Conservation (phyloP, 2,797 vertebrate genomes). For the Gouania willdenowi region DNA sequence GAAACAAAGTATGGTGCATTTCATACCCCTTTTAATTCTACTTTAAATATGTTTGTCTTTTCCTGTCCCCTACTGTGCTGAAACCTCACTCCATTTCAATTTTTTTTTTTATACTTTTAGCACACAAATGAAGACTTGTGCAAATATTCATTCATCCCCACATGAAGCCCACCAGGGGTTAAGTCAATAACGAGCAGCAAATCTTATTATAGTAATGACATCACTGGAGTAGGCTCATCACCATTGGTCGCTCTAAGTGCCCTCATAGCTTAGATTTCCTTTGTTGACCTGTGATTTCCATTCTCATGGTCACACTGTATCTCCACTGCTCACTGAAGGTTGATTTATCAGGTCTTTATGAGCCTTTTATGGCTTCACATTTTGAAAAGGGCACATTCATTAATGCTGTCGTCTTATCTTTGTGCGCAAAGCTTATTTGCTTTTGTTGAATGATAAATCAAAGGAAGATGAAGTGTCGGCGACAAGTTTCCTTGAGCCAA, state of each 20-base stretch:
- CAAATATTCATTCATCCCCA: slow-evolving; percentile 50
- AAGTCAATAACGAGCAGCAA: slow-evolving; percentile 32
- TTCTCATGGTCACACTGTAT: slow-evolving; percentile 9
- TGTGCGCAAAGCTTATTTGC: neutral
- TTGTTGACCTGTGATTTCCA: slow-evolving; percentile 7
- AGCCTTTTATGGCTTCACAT: slow-evolving; percentile 14
- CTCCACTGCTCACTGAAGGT: neutral
- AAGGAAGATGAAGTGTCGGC: neutral
- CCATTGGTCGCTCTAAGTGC: slow-evolving; percentile 7
- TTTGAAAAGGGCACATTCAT: neutral
- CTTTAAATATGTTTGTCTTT: too few relatives aligned
- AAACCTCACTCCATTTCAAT: slow-evolving; percentile 1
- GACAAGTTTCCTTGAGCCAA: neutral
- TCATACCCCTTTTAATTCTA: too few relatives aligned
- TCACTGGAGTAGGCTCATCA: slow-evolving; percentile 13
- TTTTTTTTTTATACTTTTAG: slow-evolving; percentile 27
- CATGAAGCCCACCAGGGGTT: slow-evolving; percentile 31
- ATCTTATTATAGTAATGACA: slow-evolving; percentile 42
- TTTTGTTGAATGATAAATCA: slow-evolving; percentile 2
- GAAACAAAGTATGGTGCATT: too few relatives aligned
- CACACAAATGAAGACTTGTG: slow-evolving; percentile 34
- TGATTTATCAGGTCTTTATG: slow-evolving; percentile 23
- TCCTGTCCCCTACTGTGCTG: too few relatives aligned
- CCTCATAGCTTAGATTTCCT: slow-evolving; percentile 8
- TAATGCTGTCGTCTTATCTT: slow-evolving; percentile 19